A percentile compares a stretch with the other conserved stretches of the same genome.
phyloP scores from a whole-genome alignment of 2,797 vertebrate genomes.

The Staurois parvus region DNA sequence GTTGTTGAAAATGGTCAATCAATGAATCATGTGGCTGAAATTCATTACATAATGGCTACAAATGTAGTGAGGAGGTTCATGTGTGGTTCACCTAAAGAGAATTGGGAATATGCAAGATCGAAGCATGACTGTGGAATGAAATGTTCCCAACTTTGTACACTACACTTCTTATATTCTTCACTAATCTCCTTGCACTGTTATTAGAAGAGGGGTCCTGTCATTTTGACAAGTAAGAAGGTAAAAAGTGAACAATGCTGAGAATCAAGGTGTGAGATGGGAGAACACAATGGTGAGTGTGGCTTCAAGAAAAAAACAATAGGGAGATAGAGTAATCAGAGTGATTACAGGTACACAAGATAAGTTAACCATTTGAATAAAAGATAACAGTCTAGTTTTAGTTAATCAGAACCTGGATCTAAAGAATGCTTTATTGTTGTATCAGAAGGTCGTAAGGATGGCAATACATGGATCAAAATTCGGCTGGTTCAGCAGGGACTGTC shows the following conservation, averaged over 20 bases:
- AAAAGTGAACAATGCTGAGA: not conserved
- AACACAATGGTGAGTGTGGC: not conserved
- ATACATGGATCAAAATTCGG: no score
- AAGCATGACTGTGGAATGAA: no score
- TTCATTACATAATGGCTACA: no score
- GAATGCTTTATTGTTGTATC: not conserved
- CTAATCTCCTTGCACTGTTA: not conserved
- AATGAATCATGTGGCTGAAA: no score
- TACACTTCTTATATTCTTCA: not conserved
- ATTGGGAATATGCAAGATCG: no score
- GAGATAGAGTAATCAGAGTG: not conserved
- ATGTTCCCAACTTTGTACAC: not conserved
- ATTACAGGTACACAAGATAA: not conserved
- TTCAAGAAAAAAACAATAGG: constrained; percentile 6
- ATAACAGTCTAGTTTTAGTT: not conserved
- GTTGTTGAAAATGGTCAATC: no score
- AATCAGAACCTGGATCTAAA: not conserved
- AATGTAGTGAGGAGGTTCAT: no score
- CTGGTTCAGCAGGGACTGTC: no score
- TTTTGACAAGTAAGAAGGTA: not conserved
- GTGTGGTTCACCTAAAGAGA: no score
- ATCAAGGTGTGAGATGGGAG: not conserved
- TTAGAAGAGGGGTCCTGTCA: not conserved
- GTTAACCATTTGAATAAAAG: not conserved
- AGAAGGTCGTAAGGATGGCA: not conserved